Evolutionary conservation across 2,797 vertebrate genomes (phyloP).

Genomic region (Acomys russatus): DNA sequence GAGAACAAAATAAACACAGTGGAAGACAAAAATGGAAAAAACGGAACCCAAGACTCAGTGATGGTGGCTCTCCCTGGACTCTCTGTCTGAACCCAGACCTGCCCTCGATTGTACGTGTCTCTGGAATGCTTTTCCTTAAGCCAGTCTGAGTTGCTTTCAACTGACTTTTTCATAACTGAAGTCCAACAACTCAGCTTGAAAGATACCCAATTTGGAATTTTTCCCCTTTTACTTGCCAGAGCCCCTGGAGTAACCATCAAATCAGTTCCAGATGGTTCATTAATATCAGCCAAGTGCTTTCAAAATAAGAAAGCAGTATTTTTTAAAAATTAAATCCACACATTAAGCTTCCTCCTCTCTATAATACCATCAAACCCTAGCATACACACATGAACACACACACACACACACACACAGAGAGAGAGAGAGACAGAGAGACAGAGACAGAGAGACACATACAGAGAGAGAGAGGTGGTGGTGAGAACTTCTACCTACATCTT

Average conservation of each 20-base stretch:
- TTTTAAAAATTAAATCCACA: conserved; percentile 66
- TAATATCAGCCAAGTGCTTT: conserved; percentile 53
- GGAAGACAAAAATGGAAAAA: neutral
- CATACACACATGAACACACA: neutral
- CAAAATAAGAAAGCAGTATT: conserved; percentile 54
- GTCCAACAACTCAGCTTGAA: conserved; percentile 26
- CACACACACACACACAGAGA: neutral
- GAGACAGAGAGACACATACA: neutral
- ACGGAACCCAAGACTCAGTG: neutral
- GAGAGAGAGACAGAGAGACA: neutral
- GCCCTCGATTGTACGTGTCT: neutral
- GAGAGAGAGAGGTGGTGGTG: neutral
- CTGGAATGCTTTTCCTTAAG: neutral
- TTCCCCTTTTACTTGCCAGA: conserved; percentile 58
- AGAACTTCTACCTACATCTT: neutral
- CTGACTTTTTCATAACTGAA: conserved; percentile 21
- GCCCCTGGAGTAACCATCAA: conserved; percentile 41
- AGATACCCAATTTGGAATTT: conserved; percentile 16
- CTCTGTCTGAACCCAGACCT: neutral
- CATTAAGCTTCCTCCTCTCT: neutral
- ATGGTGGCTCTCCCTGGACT: neutral
- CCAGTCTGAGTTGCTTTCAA: conserved; percentile 1
- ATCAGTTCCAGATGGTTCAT: conserved; percentile 59
- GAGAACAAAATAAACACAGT: neutral
- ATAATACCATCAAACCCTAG: neutral